phyloP scores from a whole-genome alignment of 2,888 invertebrate genomes.

The Drosophila vallismaia region DNA sequence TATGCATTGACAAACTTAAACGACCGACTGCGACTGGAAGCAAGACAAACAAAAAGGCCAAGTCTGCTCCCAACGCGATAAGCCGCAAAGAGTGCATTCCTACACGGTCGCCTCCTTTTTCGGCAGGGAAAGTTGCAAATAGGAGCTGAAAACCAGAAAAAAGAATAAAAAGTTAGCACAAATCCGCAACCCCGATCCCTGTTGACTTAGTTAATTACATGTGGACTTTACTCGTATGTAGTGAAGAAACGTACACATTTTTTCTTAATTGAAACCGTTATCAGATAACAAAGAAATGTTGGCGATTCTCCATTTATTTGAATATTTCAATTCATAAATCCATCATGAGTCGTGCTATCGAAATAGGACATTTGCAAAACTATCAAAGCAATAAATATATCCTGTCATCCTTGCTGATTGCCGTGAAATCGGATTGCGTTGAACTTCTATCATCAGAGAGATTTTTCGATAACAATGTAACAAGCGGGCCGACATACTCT shows the following conservation, averaged over 20 bases:
- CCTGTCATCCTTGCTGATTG: slow-evolving; percentile 16
- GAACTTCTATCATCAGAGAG: slow-evolving; percentile 27
- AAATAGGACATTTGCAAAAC: slow-evolving; percentile 26
- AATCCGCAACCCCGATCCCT: slow-evolving; percentile 26
- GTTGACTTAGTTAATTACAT: slow-evolving; percentile 41
- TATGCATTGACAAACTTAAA: slow-evolving; percentile 76
- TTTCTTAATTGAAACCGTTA: neutral
- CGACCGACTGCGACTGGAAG: slow-evolving; percentile 25
- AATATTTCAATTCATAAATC: slow-evolving; percentile 26
- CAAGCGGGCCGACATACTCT: slow-evolving; percentile 1
- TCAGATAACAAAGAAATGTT: neutral
- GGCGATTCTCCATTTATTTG: slow-evolving; percentile 6
- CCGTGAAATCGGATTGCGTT: slow-evolving; percentile 38
- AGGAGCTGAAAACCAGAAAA: slow-evolving; percentile 52
- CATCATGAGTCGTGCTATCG: slow-evolving; percentile 14
- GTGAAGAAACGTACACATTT: neutral
- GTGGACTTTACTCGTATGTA: neutral
- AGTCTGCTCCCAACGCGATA: slow-evolving; percentile 61
- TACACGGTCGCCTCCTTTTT: slow-evolving; percentile 15
- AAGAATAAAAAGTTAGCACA: slow-evolving; percentile 36
- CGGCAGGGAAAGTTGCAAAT: slow-evolving; percentile 21
- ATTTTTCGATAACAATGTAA: slow-evolving; percentile 34
- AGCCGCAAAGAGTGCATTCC: slow-evolving; percentile 55
- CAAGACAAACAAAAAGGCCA: slow-evolving; percentile 49
- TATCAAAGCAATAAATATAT: slow-evolving; percentile 22